Percentiles rank a stretch among this genome's conserved stretches.
These are phyloP conservation scores for Rafetus swinhoei DNA, from an alignment of 2,113 vertebrate genomes.

Conservation along the genomic window DNA sequence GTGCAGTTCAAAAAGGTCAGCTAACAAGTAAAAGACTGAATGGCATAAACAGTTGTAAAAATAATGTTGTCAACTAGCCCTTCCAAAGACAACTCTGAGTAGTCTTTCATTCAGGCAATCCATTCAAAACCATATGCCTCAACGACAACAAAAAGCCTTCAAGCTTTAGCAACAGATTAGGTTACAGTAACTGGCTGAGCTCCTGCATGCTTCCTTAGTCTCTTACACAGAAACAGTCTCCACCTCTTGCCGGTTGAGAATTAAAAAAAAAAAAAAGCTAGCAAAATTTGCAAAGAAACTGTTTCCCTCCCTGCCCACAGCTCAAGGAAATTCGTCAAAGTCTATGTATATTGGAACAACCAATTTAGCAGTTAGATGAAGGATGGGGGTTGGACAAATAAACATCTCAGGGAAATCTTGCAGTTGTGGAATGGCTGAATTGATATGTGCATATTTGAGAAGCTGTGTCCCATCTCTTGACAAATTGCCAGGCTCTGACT, in stretches of 20 bases:
- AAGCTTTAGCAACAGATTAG: not conserved
- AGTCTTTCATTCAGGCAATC: no score
- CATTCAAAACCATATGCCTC: not conserved
- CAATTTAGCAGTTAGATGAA: not conserved
- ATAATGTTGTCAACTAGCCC: not conserved
- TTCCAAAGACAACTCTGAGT: not conserved
- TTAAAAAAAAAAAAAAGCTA: not conserved
- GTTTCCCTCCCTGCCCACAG: not conserved
- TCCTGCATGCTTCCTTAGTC: not conserved
- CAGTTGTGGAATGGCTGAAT: not conserved
- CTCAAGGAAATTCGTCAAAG: not conserved
- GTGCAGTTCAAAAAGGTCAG: not conserved
- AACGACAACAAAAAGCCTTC: not conserved
- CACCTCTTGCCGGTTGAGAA: not conserved
- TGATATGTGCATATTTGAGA: not conserved
- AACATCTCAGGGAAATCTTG: not conserved
- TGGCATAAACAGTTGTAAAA: not conserved
- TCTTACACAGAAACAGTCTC: not conserved
- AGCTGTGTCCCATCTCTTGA: not conserved
- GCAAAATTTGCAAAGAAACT: rapidly evolving
- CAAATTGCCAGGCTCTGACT: not conserved
- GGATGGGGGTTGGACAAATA: not conserved
- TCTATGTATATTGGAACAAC: not conserved
- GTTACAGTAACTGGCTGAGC: not conserved
- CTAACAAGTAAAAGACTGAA: not conserved